Evolutionary conservation across 2,113 vertebrate species (phyloP).

Genomic region (Hippocampus guttulatus): DNA sequence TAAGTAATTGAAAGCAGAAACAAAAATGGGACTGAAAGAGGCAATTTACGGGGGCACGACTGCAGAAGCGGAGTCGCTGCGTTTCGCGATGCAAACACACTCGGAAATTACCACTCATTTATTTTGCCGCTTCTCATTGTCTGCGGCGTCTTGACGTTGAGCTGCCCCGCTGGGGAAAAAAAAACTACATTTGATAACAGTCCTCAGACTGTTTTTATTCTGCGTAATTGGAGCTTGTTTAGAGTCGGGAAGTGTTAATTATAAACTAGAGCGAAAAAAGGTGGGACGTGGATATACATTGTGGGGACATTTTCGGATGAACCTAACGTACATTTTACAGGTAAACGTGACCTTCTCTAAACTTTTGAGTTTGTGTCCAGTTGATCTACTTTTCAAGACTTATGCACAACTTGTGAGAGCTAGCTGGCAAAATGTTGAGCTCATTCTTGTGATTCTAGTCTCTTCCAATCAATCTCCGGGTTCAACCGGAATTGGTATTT

Average conservation of each 20-base stretch:
- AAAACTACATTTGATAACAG: neutral
- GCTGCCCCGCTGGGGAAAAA: neutral
- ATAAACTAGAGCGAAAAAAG: neutral
- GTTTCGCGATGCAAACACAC: conserved; percentile 24
- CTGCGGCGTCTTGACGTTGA: neutral
- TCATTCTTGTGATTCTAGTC: neutral
- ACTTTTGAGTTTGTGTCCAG: no score
- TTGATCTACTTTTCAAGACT: no score
- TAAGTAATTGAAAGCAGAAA: conserved; percentile 43
- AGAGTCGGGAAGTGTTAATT: neutral
- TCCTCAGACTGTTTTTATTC: neutral
- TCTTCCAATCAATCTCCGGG: neutral
- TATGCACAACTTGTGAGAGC: neutral
- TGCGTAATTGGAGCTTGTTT: neutral
- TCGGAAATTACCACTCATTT: conserved; percentile 3
- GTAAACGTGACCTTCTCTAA: no score
- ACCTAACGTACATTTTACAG: neutral
- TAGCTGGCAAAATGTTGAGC: no score
- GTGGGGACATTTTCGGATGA: neutral
- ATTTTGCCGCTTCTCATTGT: conserved; percentile 5
- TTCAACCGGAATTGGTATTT: neutral
- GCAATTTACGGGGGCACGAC: conserved; percentile 17
- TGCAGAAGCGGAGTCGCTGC: neutral
- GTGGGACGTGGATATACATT: neutral
- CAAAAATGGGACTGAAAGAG: conserved; percentile 33